Base-by-base conservation (phyloP, 1,140 invertebrate genomes). In the Oedothorax gibbosus region DNA sequence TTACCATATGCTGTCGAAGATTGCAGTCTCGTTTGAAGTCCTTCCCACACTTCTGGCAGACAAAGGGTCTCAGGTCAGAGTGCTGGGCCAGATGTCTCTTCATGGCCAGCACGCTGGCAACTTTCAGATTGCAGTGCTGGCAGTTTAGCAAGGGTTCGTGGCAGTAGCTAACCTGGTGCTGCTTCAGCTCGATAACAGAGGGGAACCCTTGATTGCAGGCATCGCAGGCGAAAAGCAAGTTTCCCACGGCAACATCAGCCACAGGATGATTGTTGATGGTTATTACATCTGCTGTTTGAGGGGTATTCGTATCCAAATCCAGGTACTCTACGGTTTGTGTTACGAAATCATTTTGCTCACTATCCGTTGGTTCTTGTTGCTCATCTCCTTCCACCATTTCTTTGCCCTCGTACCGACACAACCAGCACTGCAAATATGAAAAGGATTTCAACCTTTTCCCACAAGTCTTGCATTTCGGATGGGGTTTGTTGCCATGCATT, bases 351-450 rank as follows among this genome's bases (percentile, higher is more conserved):
- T 21, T 14, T 15, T 53, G 54, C 6, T 71, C 54, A 71, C 54
- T 51, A 10, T 10, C 2, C 54, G 69, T 18, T 11, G 50, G 8
- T 54, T 54, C 69, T 35, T 50, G 50, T 10, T 71, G 69, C n/a
- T n/a, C 51, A 18, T 77, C 57, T 8, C 15, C 18, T 15, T 66
- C 54, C 6, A 4, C 66, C n/a, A 73, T 53, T 73, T 73, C 78
- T 56, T 75, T 84, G 14, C 81, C 72, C 50, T 84, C 83, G 60
- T 85, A 77, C 21, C 83, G 68, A 14, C 83, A 77, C 14, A 85
- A 15, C 83, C 83, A 78, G 50, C 83, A 77, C 18, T 85, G 73
- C 11, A 50, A 54, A 18, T 77, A 69, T 15, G 73, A 68, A 62
- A 62, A 85, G 11, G 73, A 77, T 35, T 85, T 78, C 15, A 77